Base-by-base conservation (phyloP, 2,797 vertebrate genomes). In the Spondyliosoma cantharus region DNA sequence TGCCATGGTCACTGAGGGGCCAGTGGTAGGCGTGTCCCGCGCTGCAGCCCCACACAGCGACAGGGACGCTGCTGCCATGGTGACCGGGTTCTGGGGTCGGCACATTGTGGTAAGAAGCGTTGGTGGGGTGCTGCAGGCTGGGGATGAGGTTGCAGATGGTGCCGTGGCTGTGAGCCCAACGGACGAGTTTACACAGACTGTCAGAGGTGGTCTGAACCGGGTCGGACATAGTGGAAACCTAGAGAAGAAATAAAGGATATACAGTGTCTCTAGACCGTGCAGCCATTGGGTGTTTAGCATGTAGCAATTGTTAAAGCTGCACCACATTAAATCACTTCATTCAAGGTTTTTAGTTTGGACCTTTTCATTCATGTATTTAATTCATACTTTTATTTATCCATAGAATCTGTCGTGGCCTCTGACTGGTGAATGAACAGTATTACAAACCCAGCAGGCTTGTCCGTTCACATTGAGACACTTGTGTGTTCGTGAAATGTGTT, bases 131-230 rank as follows among this genome's bases (percentile, higher is more conserved):
- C 87, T 97, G 96, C 65, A 97, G 93, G 89, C 95, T 96, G 72
- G 97, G 97, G 89, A 97, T 96, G 86, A 98, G 96, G 89, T 91
- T 95, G 93, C 97, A 97, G 90, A 97, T 97, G 32, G 97, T 97
- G 24, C 97, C 97, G 22, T 97, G 97, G 88, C 97, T 98, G 93
- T 97, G 97, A 60, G 97, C 97, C 97, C 97, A 98, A 92, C 95
- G 96, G 84, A 98, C 96, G 78, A 98, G 92, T 87, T 97, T 97
- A 85, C 96, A 95, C 80, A 98, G 95, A 81, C 96, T 95, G 87
- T 97, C 96, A 0, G 96, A 96, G 76, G 96, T 75, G 50, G 86
- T 86, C 25, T 83, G 68, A n/a, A 86, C 46, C n/a, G 4, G 67
- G 50, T 76, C 57, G 20, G 74, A 75, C 79, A 82, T 80, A 43